phyloP scores from a whole-genome alignment of 2,113 vertebrate genomes.

The Coptodon rendalli region DNA sequence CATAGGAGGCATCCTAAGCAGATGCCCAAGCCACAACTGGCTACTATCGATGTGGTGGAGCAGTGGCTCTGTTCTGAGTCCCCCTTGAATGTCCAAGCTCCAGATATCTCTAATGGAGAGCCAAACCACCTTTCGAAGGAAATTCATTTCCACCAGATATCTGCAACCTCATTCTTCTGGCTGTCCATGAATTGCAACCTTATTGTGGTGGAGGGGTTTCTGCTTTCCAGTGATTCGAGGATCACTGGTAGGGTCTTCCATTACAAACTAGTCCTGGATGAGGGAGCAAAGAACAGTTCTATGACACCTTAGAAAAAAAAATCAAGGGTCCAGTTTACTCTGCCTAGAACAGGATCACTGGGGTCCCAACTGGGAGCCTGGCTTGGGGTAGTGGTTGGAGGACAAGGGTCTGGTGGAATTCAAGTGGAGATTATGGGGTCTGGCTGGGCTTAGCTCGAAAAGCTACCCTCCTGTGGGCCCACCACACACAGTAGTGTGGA shows the following conservation, averaged over 20 bases:
- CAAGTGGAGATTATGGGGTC: neutral
- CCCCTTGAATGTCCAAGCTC: neutral
- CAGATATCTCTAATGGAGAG: neutral
- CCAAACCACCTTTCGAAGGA: neutral
- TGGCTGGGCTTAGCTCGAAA: neutral
- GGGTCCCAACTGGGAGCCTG: neutral
- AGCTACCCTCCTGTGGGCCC: neutral
- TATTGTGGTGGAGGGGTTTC: neutral
- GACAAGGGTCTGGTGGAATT: neutral
- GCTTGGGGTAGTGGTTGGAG: neutral
- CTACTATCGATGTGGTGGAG: neutral
- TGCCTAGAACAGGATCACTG: neutral
- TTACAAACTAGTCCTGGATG: neutral
- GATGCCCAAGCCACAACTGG: neutral
- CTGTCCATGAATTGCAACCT: neutral
- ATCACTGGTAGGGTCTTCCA: neutral
- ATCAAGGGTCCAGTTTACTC: neutral
- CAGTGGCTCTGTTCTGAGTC: neutral
- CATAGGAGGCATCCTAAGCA: neutral
- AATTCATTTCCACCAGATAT: neutral
- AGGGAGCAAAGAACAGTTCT: neutral
- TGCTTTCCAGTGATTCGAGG: neutral
- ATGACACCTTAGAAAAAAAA: neutral
- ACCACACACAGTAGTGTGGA: neutral
- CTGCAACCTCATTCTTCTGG: neutral